Evolutionary conservation across 2,797 vertebrate genomes (phyloP).

Genomic region (Pteronotus mesoamericanus): DNA sequence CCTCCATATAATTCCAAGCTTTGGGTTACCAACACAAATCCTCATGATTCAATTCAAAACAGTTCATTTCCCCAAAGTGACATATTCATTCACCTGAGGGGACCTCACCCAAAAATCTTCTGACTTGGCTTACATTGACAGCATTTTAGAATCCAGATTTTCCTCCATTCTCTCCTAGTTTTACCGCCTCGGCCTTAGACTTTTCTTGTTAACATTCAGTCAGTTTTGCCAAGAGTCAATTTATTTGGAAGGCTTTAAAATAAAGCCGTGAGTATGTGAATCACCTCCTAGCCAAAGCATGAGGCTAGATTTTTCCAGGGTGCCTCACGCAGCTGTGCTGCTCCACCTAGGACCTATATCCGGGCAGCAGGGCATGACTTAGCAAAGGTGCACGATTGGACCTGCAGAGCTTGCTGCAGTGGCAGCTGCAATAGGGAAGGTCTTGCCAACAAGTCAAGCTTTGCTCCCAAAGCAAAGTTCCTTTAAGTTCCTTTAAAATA

Average conservation of each 20-base stretch:
- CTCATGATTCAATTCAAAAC: not conserved
- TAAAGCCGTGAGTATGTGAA: conserved; percentile 43
- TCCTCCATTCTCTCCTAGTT: not conserved
- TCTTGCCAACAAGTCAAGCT: not conserved
- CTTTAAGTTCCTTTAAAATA: not conserved
- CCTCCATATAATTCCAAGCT: not conserved
- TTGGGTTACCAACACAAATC: not conserved
- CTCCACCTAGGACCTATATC: conserved; percentile 45
- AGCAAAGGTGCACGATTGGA: conserved; percentile 62
- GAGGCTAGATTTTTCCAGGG: conserved; percentile 7
- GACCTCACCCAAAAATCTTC: not conserved
- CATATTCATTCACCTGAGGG: not conserved
- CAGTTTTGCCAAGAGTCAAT: not conserved
- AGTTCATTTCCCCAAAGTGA: conserved; percentile 2
- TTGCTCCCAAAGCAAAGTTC: conserved; percentile 17
- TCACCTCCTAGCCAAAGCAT: conserved; percentile 26
- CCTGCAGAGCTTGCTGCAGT: conserved; percentile 38
- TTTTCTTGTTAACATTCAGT: not conserved
- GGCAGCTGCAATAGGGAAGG: conserved; percentile 11
- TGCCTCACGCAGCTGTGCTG: not conserved
- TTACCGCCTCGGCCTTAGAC: not conserved
- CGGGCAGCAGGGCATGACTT: conserved; percentile 75
- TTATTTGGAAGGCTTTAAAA: conserved; percentile 24
- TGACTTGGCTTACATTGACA: not conserved
- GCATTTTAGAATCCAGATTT: not conserved